phyloP scores from a whole-genome alignment of 2,797 vertebrate genomes.

The Erpetoichthys calabaricus region DNA sequence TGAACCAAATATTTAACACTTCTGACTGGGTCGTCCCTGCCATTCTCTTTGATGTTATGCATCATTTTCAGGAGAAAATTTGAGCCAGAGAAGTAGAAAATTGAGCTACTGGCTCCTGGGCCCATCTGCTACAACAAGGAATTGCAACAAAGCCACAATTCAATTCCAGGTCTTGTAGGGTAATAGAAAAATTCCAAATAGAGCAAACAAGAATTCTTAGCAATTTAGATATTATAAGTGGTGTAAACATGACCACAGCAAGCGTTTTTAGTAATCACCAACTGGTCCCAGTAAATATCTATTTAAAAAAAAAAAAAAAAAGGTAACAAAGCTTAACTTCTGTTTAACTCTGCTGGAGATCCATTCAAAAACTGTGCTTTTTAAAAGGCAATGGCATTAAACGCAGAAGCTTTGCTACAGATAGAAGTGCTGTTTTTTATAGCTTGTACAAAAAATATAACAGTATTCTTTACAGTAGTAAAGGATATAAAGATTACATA shows the following conservation, averaged over 20 bases:
- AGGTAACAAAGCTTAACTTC: too few relatives aligned
- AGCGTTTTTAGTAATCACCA: not conserved
- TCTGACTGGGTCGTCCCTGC: constrained; percentile 19
- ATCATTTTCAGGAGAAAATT: constrained; percentile 29
- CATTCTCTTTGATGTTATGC: constrained; percentile 20
- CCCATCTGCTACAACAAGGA: constrained; percentile 14
- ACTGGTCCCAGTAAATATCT: too few relatives aligned
- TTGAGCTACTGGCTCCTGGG: constrained; percentile 22
- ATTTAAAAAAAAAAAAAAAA: too few relatives aligned
- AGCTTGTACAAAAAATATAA: too few relatives aligned
- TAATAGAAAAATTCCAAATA: constrained; percentile 20
- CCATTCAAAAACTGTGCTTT: too few relatives aligned
- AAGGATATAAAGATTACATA: too few relatives aligned
- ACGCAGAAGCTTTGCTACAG: too few relatives aligned
- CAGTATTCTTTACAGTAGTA: too few relatives aligned
- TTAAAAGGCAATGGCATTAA: too few relatives aligned
- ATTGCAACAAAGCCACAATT: constrained; percentile 27
- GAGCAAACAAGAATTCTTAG: constrained; percentile 25
- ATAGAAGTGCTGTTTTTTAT: too few relatives aligned
- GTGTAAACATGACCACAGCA: constrained; percentile 12
- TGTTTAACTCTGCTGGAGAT: too few relatives aligned
- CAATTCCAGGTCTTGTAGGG: constrained; percentile 21
- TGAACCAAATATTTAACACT: constrained; percentile 31
- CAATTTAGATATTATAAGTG: constrained; percentile 17
- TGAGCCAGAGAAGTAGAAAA: constrained; percentile 31